Evolutionary conservation across 2,888 invertebrate species (phyloP).

Genomic region (Dryomyza anilis): DNA sequence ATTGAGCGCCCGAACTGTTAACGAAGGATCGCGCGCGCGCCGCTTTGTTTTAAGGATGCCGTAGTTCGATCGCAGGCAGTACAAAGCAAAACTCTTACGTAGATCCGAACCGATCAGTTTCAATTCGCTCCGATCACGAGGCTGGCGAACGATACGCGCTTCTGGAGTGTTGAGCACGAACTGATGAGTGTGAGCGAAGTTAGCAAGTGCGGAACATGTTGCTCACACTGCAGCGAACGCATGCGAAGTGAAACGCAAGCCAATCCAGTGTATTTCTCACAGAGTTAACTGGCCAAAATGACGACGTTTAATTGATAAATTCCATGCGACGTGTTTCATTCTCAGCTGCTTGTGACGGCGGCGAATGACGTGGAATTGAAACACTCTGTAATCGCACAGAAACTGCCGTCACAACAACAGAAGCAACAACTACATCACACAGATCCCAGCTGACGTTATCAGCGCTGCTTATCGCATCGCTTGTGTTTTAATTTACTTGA

Average conservation of each 20-base stretch:
- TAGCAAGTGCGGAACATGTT: background rate
- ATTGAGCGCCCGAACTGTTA: too few species aligned
- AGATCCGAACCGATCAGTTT: background rate
- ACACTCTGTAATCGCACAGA: background rate
- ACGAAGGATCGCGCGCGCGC: background rate
- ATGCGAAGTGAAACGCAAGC: too few species aligned
- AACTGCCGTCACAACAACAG: background rate
- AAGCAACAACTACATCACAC: background rate
- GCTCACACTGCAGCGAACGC: too few species aligned
- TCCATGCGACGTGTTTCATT: background rate
- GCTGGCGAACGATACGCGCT: slow-evolving; percentile 26
- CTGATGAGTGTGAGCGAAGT: slow-evolving; percentile 18
- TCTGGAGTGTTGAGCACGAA: slow-evolving; percentile 32
- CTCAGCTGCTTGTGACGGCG: background rate
- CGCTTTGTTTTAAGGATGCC: background rate
- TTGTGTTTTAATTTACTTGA: background rate
- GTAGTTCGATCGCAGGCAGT: background rate
- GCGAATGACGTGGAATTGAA: background rate
- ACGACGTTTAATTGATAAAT: too few species aligned
- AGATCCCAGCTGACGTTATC: background rate
- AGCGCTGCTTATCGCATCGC: background rate
- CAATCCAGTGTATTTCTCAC: too few species aligned
- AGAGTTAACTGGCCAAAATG: too few species aligned
- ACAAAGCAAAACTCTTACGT: background rate
- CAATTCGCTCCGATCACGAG: background rate